Evolutionary conservation across 2,113 vertebrate genomes (phyloP).

Genomic region (Corvus moneduloides): DNA sequence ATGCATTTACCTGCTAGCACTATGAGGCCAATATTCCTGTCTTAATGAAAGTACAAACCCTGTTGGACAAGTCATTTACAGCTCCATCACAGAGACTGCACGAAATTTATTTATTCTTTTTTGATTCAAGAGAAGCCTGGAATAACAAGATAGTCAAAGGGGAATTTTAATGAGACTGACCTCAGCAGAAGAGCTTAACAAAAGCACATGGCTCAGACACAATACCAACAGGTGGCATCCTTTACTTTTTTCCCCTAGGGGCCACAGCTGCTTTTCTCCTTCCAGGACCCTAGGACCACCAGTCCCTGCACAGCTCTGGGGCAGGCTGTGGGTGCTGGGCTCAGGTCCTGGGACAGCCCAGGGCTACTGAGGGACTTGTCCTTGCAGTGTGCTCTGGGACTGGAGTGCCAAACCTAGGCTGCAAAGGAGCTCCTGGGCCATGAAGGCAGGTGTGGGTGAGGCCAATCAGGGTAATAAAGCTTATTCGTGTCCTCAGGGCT

Average conservation of each 20-base stretch:
- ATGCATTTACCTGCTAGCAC: neutral
- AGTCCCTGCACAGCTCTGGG: neutral
- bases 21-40: neutral
- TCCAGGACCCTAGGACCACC: neutral
- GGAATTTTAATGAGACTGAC: neutral
- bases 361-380: rapidly evolving
- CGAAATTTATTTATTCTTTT: neutral
- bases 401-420: neutral
- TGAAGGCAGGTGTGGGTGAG: neutral
- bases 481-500: neutral
- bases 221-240: neutral
- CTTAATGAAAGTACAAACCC: neutral
- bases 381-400: neutral
- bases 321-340: neutral
- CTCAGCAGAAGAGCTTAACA: neutral
- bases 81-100: neutral
- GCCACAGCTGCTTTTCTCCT: neutral
- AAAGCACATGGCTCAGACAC: neutral
- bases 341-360: neutral
- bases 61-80: neutral
- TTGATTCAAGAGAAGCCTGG: neutral
- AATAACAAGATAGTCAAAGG: neutral
- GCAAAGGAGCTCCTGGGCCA: neutral
- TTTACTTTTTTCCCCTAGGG: neutral
- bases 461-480: neutral